These are phyloP conservation scores for Pterocles gutturalis DNA, from an alignment of 2,113 vertebrate genomes.

Conservation along the genomic window DNA sequence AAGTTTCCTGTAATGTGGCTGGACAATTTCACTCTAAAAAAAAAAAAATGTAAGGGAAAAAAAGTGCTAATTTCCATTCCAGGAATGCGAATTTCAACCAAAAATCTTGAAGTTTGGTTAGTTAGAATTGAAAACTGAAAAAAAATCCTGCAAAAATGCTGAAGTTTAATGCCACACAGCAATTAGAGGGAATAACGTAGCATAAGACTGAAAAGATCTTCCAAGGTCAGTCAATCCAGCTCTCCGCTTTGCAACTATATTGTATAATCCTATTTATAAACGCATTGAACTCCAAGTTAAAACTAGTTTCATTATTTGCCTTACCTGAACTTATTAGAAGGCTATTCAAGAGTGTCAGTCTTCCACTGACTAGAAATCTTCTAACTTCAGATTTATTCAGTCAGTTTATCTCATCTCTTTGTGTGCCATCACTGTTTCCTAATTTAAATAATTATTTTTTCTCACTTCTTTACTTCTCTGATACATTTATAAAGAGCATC, in stretches of 20 bases:
- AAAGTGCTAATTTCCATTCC: not conserved
- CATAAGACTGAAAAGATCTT: slow-evolving; percentile 3
- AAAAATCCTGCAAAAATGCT: not conserved
- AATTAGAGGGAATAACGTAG: slow-evolving; percentile 36
- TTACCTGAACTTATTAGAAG: slow-evolving; percentile 31
- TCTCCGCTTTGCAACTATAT: not conserved
- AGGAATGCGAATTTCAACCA: slow-evolving; percentile 1
- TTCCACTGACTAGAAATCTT: slow-evolving; percentile 4
- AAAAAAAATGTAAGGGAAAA: not conserved
- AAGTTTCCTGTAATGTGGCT: not conserved
- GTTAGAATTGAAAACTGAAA: not conserved
- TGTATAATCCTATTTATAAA: slow-evolving; percentile 37
- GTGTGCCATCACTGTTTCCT: not conserved
- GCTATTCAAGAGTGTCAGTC: not conserved
- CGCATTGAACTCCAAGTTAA: slow-evolving; percentile 19
- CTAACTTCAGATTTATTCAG: not conserved
- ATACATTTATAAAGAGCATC: not conserved
- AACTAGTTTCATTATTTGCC: slow-evolving; percentile 39
- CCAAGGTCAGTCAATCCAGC: slow-evolving; percentile 45
- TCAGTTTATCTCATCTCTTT: slow-evolving; percentile 11
- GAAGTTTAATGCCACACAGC: not conserved
- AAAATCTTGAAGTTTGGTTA: slow-evolving; percentile 10
- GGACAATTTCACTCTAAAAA: not conserved
- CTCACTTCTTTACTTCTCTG: not conserved
- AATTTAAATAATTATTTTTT: slow-evolving; percentile 7